Evolutionary conservation across 2,113 vertebrate genomes (phyloP).

Genomic region (Sinocyclocheilus grahami): DNA sequence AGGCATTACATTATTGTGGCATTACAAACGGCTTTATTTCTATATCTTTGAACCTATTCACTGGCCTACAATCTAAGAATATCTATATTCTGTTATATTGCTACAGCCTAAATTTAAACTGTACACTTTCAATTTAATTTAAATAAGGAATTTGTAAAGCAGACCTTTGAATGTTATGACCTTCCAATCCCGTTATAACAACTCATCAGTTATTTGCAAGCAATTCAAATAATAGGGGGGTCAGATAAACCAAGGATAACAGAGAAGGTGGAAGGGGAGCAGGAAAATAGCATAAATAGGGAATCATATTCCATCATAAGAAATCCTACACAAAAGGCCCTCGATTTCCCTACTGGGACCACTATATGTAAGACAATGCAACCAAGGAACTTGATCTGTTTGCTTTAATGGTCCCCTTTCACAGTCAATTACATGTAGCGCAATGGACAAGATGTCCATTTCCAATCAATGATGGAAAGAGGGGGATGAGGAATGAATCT

Average conservation of each 20-base stretch:
- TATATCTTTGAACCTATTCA: neutral
- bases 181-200: neutral
- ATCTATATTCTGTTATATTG: neutral
- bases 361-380: constrained; percentile 21
- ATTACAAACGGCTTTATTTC: neutral
- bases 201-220: neutral
- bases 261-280: neutral
- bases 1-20: neutral
- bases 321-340: neutral
- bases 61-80: neutral
- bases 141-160: too few relatives aligned
- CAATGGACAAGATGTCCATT: neutral
- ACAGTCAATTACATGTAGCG: constrained; percentile 20
- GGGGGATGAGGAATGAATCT: constrained; percentile 29
- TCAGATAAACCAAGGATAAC: neutral
- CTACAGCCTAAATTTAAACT: neutral
- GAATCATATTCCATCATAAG: neutral
- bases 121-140: neutral
- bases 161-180: neutral
- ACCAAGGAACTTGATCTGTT: constrained; percentile 36
- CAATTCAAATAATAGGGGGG: neutral
- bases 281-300: neutral
- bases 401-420: constrained; percentile 62
- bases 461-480: neutral
- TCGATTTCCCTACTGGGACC: neutral